Conservation (phyloP, 2,888 invertebrate genomes). For the Mylabris sibirica region DNA sequence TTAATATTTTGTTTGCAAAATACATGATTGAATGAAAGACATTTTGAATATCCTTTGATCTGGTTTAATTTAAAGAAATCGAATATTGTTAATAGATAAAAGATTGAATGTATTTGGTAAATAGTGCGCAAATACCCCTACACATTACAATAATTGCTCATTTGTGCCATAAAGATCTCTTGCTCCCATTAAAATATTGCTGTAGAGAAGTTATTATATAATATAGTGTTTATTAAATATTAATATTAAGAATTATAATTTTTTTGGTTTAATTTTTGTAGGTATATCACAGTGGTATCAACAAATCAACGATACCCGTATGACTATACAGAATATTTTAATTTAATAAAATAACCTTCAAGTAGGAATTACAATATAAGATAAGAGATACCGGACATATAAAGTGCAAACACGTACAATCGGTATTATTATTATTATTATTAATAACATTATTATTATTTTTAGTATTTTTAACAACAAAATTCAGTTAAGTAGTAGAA, state of each 20-base stretch:
- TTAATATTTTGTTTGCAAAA: constrained; percentile 17
- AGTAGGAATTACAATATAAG: constrained; percentile 22
- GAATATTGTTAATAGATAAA: constrained; percentile 23
- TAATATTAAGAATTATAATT: too few relatives aligned
- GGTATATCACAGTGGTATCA: constrained; percentile 51
- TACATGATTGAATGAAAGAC: constrained; percentile 45
- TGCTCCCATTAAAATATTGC: constrained; percentile 52
- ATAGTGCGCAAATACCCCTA: constrained; percentile 38
- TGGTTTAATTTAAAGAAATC: background rate
- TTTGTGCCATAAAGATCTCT: constrained; percentile 48
- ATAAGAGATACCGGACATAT: constrained; percentile 23
- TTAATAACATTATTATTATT: constrained; percentile 18
- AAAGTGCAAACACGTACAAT: constrained; percentile 29
- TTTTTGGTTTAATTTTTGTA: constrained; percentile 25
- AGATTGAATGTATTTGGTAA: constrained; percentile 29
- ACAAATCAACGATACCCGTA: constrained; percentile 40
- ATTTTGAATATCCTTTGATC: constrained; percentile 25
- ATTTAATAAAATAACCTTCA: constrained; percentile 20
- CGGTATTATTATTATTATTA: constrained; percentile 11
- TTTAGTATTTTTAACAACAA: constrained; percentile 39
- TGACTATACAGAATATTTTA: constrained; percentile 22
- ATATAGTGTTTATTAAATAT: constrained; percentile 26
- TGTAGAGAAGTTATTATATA: constrained; percentile 46
- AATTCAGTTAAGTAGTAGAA: constrained; percentile 50
- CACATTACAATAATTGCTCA: constrained; percentile 46